Evolutionary conservation across 2,888 invertebrate species (phyloP), one percentile per base, ranked within the genome.

Genomic region (Drosophila dives): DNA sequence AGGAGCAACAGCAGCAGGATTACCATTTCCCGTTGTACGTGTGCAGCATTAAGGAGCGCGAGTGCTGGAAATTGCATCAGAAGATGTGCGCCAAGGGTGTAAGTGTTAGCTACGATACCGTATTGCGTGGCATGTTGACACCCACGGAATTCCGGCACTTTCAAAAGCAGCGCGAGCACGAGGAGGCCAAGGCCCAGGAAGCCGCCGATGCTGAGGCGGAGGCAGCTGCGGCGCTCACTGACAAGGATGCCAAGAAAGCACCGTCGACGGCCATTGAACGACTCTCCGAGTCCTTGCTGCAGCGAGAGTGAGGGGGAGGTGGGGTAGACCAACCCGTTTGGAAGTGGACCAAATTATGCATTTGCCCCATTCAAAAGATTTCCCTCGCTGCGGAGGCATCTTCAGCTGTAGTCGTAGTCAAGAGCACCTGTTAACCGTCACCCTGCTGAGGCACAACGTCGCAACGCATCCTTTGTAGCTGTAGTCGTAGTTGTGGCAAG

Each of bases 1-100:
- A 20, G 20, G 12, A 20, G 12, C 45, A 45, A 20, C 45, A 50
- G 42, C 75, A 72, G 36, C 79, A 81, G 64, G 91, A 86, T 12
- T 88, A 74, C 77, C 91, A 91, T 32, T 92, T 89, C 71, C 94
- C 94, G n/a, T 93, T 94, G 1, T 93, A 93, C 64, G 94, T 94
- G 72, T 93, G 94, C 74, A 94, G 94, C 17, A 92, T 93, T 1
- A 95, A 95, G 85, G 95, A 95, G 78, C 94, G 94, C 59, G 95
- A 96, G 91, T 96, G 96, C 86, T 96, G 95, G 96, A 94, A 95
- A 68, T 93, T 95, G 74, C 96, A 95, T 83, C 94, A 94, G 76
- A 95, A 95, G 92, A 96, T 96, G 95, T 94, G 94, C 40, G 94
- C 94, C 66, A 95, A 95, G 86, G 96, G 96, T 0, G 94, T 96